phyloP scores from a whole-genome alignment of 2,797 vertebrate genomes.

The Mallotus villosus region DNA sequence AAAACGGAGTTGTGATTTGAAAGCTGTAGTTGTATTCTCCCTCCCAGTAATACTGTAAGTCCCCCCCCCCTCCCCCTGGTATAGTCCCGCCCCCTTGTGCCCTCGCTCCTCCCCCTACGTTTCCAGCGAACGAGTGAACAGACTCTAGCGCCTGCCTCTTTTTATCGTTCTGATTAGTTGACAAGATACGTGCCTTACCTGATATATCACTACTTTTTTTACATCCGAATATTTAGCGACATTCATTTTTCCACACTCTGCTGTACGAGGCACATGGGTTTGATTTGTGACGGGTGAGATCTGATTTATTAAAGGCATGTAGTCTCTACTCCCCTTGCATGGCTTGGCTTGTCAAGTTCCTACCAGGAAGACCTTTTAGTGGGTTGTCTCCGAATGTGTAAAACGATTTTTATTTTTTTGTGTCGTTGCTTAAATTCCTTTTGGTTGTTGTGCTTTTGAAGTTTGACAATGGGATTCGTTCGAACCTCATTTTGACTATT shows the following conservation, averaged over 20 bases:
- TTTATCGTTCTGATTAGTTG: constrained; percentile 74
- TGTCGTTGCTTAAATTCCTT: constrained; percentile 17
- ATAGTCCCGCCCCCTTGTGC: constrained; percentile 12
- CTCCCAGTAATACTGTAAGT: not conserved
- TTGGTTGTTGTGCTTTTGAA: constrained; percentile 24
- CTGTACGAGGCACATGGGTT: constrained; percentile 22
- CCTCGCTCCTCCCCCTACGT: constrained; percentile 34
- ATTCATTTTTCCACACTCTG: constrained; percentile 12
- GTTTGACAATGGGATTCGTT: not conserved
- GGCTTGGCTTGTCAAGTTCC: not conserved
- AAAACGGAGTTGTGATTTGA: constrained; percentile 39
- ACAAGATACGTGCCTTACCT: constrained; percentile 91
- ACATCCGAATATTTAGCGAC: constrained; percentile 10
- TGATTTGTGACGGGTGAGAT: constrained; percentile 8
- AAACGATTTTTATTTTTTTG: not conserved
- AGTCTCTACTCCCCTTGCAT: not conserved
- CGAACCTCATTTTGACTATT: not conserved
- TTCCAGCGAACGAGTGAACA: constrained; percentile 55
- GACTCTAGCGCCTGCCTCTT: constrained; percentile 69
- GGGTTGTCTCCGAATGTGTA: not conserved
- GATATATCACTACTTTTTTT: constrained; percentile 54
- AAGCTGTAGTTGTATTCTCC: constrained; percentile 22
- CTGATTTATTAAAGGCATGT: not conserved
- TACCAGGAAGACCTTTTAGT: not conserved
- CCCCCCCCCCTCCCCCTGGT: not conserved